Base-by-base conservation (phyloP, 2,113 vertebrate genomes). In the Tragelaphus buxtoni region DNA sequence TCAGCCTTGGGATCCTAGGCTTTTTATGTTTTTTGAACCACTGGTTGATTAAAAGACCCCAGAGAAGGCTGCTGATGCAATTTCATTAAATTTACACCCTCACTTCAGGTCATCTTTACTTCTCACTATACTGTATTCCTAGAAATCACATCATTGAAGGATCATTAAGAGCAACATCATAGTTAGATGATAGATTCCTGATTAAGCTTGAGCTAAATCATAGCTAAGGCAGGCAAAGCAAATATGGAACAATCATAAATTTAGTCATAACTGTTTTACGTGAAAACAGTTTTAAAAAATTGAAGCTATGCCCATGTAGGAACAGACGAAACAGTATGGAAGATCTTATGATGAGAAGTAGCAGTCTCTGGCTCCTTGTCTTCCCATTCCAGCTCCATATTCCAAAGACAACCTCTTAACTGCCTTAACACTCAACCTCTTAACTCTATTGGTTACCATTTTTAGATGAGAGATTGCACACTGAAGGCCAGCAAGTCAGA, bases 131-230 rank as follows among this genome's bases (percentile, higher is more conserved):
- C 74, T 58, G 9, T 63, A n/a, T 95, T 85, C 55, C 72, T 94
- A 89, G 88, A 96, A 96, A 76, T 88, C 60, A 39, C 88, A 94
- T 91, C 26, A 85, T 45, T 82, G 81, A 76, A 88, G 22, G 24
- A 84, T 56, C 63, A 83, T 85, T 90, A 86, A 76, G 61, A 88
- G 32, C 53, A 80, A 80, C 51, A 65, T 88, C 81, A 69, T 72
- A 79, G 93, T 95, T 95, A 74, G 32, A 76, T 22, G 30, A 80
- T n/a, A n/a, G 18, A 49, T 80, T 80, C 30, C 49, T 60, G 35
- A 76, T 91, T 89, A 85, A 76, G 47, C 24, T 89, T 85, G 69
- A 93, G 82, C 26, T 81, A 94, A 95, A 85, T 72, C 61, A 63
- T 63, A 91, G 39, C 60, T 81, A 32, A 35, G 32, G n/a, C 74